Base-by-base conservation (phyloP, 1,140 invertebrate genomes). In the Papilio aristodemus region DNA sequence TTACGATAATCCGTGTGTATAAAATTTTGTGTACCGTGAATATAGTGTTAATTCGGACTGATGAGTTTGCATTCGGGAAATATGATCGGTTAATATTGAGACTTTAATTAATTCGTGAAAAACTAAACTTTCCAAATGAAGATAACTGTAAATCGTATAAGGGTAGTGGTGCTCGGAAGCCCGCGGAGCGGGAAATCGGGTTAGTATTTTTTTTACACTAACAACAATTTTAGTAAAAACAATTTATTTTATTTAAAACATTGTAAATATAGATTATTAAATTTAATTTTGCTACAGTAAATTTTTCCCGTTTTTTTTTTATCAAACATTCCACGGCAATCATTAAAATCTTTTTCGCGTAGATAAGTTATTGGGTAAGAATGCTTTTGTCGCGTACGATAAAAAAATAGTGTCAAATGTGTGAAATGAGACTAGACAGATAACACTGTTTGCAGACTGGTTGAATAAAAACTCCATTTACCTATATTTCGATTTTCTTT, bases 131-230 rank as follows among this genome's bases (percentile, higher is more conserved):
- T 81, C 83, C 86, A 87, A 88, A 91, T 91, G 89, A 91, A 91
- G 87, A 91, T 91, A 87, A 91, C 89, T 84, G 89, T 95, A 81
- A 95, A 93, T 88, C 93, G 94, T 80, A 94, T 95, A 87, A 93
- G 94, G 89, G 94, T 95, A 84, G 94, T 95, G 88, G 94, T 95
- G 79, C 90, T 95, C 74, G 94, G 94, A 74, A 94, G 93, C 83
- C 92, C 94, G 79, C 91, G 94, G 79, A 94, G 94, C 81, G 94
- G 94, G 72, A 95, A 95, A 91, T 95, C 94, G 84, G 94, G 94
- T 95, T 82, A 92, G 92, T 92, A 72, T 76, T 38, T 54, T 50
- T 38, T 67, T 59, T n/a, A n/a, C n/a, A n/a, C n/a, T n/a, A n/a
- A n/a, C n/a, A n/a, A n/a, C n/a, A 17, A 46, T 69, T 32, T 62